Evolutionary conservation across 1,140 invertebrate species (phyloP).

Genomic region (Tenebrio molitor): DNA sequence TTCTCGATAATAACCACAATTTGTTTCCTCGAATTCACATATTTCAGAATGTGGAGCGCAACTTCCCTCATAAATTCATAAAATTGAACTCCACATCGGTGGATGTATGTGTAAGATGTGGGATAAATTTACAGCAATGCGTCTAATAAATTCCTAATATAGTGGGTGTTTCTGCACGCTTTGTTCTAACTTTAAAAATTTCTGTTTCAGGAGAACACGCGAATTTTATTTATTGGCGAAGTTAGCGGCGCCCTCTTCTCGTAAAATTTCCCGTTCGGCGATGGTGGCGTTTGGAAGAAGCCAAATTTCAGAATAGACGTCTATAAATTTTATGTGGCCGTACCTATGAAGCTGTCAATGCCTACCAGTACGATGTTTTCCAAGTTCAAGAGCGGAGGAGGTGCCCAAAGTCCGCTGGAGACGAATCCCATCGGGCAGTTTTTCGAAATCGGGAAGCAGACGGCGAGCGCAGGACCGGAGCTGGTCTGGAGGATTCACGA

Average conservation of each 20-base stretch:
- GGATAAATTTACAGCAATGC: constrained; percentile 22
- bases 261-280: background rate
- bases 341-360: constrained; percentile 54
- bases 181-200: background rate
- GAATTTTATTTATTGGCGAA: constrained; percentile 1
- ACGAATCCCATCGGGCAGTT: constrained; percentile 90
- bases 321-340: constrained; percentile 41
- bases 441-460: constrained; percentile 91
- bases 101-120: background rate
- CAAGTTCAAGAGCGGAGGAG: constrained; percentile 78
- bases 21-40: background rate
- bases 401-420: constrained; percentile 73
- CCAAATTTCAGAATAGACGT: constrained; percentile 2
- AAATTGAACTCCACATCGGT: background rate
- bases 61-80: constrained; percentile 17
- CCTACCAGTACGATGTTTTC: constrained; percentile 67
- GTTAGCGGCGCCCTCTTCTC: background rate
- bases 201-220: constrained; percentile 9
- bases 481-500: constrained; percentile 95
- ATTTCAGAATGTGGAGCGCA: background rate
- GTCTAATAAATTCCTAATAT: no score
- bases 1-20: background rate
- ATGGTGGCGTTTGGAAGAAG: no score
- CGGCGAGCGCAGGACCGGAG: constrained; percentile 91
- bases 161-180: no score